These are phyloP conservation scores for Metaphire vulgaris DNA, from an alignment of 1,140 invertebrate genomes.

Conservation along the genomic window DNA sequence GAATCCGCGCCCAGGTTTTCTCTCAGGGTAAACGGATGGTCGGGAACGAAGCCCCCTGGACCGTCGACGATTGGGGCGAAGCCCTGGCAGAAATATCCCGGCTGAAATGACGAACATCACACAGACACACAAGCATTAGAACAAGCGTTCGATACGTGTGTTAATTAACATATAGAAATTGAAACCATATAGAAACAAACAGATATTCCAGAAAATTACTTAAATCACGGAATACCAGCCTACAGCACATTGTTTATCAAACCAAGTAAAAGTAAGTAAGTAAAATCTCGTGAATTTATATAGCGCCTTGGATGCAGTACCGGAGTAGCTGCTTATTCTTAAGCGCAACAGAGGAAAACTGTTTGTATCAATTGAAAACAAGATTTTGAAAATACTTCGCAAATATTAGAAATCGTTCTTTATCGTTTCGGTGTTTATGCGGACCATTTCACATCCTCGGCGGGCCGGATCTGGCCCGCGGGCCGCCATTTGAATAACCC, in stretches of 20 bases:
- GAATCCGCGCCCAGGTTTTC: conserved; percentile 23
- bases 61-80: conserved; percentile 18
- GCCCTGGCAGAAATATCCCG: conserved; percentile 4
- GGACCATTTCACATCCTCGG: neutral
- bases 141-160: conserved; percentile 27
- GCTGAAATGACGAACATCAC: conserved; percentile 32
- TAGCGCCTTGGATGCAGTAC: no score
- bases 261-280: no score
- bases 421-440: no score
- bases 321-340: no score
- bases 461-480: neutral
- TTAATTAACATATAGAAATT: neutral
- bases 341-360: no score
- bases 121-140: conserved; percentile 43
- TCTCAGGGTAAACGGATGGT: neutral
- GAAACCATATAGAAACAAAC: neutral
- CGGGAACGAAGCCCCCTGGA: conserved; percentile 31
- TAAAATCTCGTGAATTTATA: no score
- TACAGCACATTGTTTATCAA: neutral
- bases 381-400: no score
- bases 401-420: no score
- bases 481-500: no score
- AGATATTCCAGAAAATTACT: no score
- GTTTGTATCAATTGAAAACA: no score
- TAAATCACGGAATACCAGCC: no score